These are phyloP conservation scores for Sweltsa coloradensis DNA, from an alignment of 1,140 invertebrate genomes.

Conservation along the genomic window DNA sequence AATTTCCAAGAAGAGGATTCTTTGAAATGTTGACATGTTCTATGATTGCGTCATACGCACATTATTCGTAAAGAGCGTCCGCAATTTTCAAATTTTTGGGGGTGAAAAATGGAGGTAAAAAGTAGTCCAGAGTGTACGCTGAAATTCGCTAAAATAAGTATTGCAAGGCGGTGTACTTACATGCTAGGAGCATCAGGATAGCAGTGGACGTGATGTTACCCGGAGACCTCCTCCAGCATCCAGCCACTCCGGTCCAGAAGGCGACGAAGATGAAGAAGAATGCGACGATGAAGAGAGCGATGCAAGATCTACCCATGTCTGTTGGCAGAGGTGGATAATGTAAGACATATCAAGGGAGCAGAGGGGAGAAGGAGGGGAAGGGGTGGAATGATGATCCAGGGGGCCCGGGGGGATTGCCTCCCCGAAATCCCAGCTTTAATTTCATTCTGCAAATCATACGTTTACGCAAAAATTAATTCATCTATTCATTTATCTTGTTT, in stretches of 20 bases:
- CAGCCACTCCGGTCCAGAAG: constrained; percentile 85
- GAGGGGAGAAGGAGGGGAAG: no score
- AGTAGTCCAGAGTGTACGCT: neutral
- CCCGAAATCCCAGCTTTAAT: no score
- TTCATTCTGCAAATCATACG: no score
- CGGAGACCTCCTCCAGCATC: constrained; percentile 84
- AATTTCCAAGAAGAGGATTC: no score
- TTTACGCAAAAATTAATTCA: no score
- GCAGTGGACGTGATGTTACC: constrained; percentile 88
- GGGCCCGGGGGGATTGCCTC: neutral
- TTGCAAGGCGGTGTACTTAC: constrained; percentile 42
- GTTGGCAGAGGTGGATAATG: constrained; percentile 31
- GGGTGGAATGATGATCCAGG: no score
- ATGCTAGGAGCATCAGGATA: constrained; percentile 78
- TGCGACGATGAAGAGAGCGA: constrained; percentile 79
- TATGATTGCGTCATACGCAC: no score
- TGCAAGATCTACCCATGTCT: constrained; percentile 86
- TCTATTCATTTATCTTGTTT: no score
- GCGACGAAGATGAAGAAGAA: constrained; percentile 83
- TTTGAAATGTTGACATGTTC: no score
- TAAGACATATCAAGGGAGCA: no score
- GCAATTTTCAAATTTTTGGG: neutral
- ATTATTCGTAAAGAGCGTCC: no score
- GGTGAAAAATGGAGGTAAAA: neutral
- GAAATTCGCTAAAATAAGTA: neutral